Evolutionary conservation across 2,888 invertebrate species (phyloP), one percentile per base, ranked within the genome.

Genomic region (Pocota personata): DNA sequence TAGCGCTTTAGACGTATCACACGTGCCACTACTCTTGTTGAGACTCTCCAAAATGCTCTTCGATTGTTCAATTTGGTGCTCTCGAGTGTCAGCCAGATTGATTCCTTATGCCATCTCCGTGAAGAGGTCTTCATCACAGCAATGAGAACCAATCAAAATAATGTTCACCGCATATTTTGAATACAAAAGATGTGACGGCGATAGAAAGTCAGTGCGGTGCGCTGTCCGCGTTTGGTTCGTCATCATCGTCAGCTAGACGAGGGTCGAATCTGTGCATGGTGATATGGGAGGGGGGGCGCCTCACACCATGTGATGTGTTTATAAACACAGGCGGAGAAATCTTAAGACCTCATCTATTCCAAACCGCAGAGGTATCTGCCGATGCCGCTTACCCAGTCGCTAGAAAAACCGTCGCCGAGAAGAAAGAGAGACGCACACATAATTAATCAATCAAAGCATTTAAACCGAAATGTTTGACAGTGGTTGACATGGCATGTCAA

Each of bases 401-500:
- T 67, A 55, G 50, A 64, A 58, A 72, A 71, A 43, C 46, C 4
- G 12, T 7, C 3, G 37, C 21, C n/a, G 62, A n/a, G 30, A 46
- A 52, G 6, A 4, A 12, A 60, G 55, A 75, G 55, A 52, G 60
- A 37, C 69, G 62, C 75, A 66, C 75, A 71, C 82, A 82, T 86
- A 77, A 86, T 86, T 86, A 86, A 86, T 86, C 86, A 86, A 86
- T 86, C 86, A 86, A 82, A 86, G 76, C 75, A 40, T 72, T 73
- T 67, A 67, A 86, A 82, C 82, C 77, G 82, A 86, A 86, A 82
- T 86, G 82, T 86, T 86, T 86, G 86, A 80, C 86, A 86, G 82
- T 86, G 86, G 86, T 86, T 86, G 86, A 86, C 86, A 86, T 73
- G 82, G 67, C 82, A 86, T 82, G 86, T 86, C 86, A 86, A 86